These are phyloP conservation scores for Entomyzon cyanotis DNA, from an alignment of 2,113 vertebrate species.

Conservation along the genomic window DNA sequence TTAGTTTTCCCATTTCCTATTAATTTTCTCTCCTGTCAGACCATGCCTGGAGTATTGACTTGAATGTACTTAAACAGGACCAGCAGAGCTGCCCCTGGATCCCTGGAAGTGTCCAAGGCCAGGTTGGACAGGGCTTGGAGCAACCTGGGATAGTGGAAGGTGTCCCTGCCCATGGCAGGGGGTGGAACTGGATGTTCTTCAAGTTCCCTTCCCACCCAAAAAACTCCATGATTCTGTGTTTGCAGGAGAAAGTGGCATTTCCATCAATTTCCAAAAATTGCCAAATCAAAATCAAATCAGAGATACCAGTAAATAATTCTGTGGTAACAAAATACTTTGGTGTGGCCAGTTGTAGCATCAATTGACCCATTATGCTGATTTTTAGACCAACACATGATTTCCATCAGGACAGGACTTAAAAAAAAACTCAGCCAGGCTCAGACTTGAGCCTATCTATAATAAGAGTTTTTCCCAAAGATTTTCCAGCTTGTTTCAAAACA, in stretches of 20 bases:
- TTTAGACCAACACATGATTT: background rate
- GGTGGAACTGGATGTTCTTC: background rate
- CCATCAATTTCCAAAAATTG: background rate
- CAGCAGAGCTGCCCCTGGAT: background rate
- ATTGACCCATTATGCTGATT: background rate
- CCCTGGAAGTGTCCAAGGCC: background rate
- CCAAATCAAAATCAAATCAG: background rate
- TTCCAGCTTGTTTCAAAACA: background rate
- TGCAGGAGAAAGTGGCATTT: background rate
- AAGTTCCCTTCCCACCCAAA: background rate
- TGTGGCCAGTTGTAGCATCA: background rate
- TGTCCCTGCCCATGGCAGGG: background rate
- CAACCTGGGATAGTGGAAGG: background rate
- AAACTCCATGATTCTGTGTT: background rate
- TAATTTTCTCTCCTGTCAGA: background rate
- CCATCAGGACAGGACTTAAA: background rate
- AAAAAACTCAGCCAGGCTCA: background rate
- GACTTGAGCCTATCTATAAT: background rate
- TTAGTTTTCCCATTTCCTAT: background rate
- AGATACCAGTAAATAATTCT: background rate
- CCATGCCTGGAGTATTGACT: too few species aligned
- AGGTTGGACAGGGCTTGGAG: fast-evolving
- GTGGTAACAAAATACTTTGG: background rate
- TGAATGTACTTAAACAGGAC: background rate
- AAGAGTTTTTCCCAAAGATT: background rate